Conservation (phyloP, 1,140 invertebrate genomes). For the Drosophila teissieri region DNA sequence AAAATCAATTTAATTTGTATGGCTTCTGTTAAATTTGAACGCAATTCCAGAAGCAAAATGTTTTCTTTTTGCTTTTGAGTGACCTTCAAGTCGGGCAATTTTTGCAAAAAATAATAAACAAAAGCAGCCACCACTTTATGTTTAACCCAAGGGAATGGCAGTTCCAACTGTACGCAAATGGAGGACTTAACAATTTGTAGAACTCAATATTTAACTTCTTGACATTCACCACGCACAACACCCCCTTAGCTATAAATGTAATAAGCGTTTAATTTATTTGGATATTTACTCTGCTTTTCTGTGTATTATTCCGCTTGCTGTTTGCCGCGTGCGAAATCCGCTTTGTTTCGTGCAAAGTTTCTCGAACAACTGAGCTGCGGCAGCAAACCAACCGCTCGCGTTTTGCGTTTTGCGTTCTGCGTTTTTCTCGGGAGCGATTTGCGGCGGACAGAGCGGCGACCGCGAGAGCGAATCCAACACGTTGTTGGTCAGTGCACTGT, state of each 20-base stretch:
- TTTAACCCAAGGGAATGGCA: slow-evolving; percentile 17
- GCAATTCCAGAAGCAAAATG: slow-evolving; percentile 8
- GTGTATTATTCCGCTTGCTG: slow-evolving; percentile 24
- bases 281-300: slow-evolving; percentile 64
- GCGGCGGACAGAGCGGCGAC: slow-evolving; percentile 20
- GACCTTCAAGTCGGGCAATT: slow-evolving; percentile 40
- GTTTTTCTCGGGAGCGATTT: slow-evolving; percentile 26
- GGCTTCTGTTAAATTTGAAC: slow-evolving; percentile 9
- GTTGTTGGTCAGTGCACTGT: slow-evolving; percentile 15
- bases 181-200: neutral
- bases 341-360: slow-evolving; percentile 70
- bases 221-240: neutral
- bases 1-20: slow-evolving; percentile 16
- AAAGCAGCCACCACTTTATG: slow-evolving; percentile 3
- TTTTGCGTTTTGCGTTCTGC: neutral
- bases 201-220: neutral
- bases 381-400: slow-evolving; percentile 41
- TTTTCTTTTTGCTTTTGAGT: slow-evolving; percentile 11
- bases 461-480: slow-evolving; percentile 37
- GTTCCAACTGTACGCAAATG: neutral
- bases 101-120: slow-evolving; percentile 41
- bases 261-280: slow-evolving; percentile 27
- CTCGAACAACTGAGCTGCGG: slow-evolving; percentile 67
- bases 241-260: neutral
- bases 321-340: slow-evolving; percentile 42